A percentile compares a stretch with the other conserved stretches of the same genome.
Conservation (phyloP, 2,888 invertebrate species). For the Brachypalpus laphriformis region DNA sequence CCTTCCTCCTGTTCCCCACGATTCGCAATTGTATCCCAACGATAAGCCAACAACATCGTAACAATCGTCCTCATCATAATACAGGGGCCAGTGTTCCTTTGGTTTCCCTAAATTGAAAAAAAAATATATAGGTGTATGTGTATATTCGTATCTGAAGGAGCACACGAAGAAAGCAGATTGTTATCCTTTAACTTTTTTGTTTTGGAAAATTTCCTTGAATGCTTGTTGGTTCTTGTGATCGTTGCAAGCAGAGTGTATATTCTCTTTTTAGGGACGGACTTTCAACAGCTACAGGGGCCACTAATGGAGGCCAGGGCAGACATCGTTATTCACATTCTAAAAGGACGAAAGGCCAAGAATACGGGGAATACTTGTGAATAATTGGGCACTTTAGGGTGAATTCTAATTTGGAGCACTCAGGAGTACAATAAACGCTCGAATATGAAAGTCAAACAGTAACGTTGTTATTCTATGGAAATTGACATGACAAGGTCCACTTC, state of each 20-base stretch:
- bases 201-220: not conserved
- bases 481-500: conserved; percentile 15
- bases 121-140: no score
- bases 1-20: not conserved
- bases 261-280: conserved; percentile 3
- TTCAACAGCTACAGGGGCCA: conserved; percentile 5
- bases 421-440: conserved; percentile 35
- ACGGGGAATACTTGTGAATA: conserved; percentile 38
- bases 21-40: not conserved
- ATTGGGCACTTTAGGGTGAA: conserved; percentile 59
- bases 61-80: conserved; percentile 26
- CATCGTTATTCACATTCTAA: conserved; percentile 37
- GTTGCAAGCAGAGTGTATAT: conserved; percentile 22
- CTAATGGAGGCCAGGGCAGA: conserved; percentile 34
- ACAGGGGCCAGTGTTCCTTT: not conserved
- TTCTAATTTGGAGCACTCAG: conserved; percentile 52
- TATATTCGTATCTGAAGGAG: not conserved
- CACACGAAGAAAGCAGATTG: conserved; percentile 31
- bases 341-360: conserved; percentile 17
- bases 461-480: conserved; percentile 10
- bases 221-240: conserved; percentile 11
- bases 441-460: conserved; percentile 30
- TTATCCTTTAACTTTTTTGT: conserved; percentile 24
- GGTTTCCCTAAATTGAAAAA: conserved; percentile 10
- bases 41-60: conserved; percentile 39